Evolutionary conservation across 2,797 vertebrate genomes (phyloP).

Genomic region (Epinephelus coioides): DNA sequence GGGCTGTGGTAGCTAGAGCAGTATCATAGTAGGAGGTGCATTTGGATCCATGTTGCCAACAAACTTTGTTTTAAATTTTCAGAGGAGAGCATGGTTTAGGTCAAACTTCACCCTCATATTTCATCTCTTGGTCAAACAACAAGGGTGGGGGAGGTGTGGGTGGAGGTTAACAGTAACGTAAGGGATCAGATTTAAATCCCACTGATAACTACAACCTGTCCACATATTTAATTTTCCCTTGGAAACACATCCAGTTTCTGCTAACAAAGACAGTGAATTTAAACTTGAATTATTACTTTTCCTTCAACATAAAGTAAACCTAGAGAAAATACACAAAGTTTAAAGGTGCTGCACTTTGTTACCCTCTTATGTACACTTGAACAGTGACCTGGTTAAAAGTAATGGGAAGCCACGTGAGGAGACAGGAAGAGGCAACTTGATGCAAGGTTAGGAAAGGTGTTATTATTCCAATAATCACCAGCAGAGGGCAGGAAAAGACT

Average conservation of each 20-base stretch:
- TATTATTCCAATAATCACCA: constrained; percentile 50
- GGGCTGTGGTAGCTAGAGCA: background rate
- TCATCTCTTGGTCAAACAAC: background rate
- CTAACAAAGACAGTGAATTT: background rate
- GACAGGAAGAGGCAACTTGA: background rate
- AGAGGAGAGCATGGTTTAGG: background rate
- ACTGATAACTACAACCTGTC: background rate
- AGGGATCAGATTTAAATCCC: background rate
- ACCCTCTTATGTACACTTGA: background rate
- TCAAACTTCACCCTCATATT: background rate
- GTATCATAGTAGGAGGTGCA: background rate
- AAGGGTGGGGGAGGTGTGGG: background rate
- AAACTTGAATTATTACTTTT: background rate
- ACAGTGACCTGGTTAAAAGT: background rate
- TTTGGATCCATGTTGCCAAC: background rate
- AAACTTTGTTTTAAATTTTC: background rate
- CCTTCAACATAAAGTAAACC: background rate
- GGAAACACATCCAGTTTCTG: background rate
- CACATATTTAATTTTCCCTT: background rate
- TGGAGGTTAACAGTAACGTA: background rate
- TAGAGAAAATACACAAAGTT: background rate
- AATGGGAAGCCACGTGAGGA: background rate
- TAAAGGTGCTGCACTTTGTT: too few species aligned
- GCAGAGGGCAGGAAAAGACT: constrained; percentile 65
- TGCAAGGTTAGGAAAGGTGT: background rate